Evolutionary conservation across 1,140 invertebrate species (phyloP).

Genomic region (Sitobion miscanthi): DNA sequence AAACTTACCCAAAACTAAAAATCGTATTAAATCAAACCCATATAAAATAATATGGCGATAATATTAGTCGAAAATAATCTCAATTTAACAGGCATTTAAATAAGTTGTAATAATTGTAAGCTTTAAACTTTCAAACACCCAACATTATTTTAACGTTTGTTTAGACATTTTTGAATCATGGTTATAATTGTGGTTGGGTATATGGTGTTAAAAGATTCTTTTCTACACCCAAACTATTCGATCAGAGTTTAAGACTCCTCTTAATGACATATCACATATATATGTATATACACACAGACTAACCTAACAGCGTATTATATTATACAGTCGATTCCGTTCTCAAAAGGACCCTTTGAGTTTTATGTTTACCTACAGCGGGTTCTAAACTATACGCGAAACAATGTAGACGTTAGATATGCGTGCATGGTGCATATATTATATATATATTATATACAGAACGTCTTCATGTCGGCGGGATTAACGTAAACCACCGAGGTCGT

Average conservation of each 20-base stretch:
- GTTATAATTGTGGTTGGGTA: no score
- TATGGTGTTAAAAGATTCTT: no score
- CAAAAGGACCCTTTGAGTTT: background rate
- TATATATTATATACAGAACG: background rate
- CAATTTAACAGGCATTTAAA: background rate
- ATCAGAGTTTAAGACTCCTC: background rate
- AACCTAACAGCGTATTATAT: background rate
- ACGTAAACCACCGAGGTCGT: background rate
- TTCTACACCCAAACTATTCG: background rate
- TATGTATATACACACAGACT: background rate
- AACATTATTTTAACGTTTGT: background rate
- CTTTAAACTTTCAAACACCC: background rate
- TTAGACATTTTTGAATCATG: no score
- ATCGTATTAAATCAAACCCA: no score
- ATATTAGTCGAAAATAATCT: background rate
- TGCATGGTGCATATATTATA: background rate
- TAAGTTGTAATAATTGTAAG: background rate
- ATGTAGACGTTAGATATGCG: background rate
- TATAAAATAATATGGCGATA: no score
- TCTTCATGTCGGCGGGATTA: background rate
- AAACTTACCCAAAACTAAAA: no score
- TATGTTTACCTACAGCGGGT: background rate
- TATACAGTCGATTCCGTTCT: background rate
- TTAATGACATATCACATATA: background rate
- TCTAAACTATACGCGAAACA: background rate